A percentile compares a stretch with the other conserved stretches of the same genome.
phyloP scores from a whole-genome alignment of 2,888 invertebrate species.

The Cheilosia urbana region DNA sequence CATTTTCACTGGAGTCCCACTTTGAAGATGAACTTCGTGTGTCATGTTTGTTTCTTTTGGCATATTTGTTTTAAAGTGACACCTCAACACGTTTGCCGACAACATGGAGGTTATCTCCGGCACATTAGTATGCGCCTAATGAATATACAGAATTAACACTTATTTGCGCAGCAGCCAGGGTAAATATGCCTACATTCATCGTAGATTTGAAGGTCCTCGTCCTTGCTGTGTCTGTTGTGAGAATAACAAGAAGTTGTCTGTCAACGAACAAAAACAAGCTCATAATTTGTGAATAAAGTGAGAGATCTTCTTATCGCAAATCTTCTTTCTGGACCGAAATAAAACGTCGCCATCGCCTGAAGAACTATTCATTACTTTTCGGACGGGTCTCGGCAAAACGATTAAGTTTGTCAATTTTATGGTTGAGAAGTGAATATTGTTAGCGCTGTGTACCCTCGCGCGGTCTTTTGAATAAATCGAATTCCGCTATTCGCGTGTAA shows the following conservation, averaged over 20 bases:
- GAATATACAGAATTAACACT: background rate
- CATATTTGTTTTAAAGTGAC: conserved; percentile 7
- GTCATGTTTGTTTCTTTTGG: background rate
- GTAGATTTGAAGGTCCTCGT: background rate
- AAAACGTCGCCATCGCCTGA: background rate
- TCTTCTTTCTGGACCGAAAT: no score
- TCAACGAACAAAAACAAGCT: no score
- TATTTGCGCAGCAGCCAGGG: background rate
- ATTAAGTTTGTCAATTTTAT: conserved; percentile 6
- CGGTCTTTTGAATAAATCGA: conserved; percentile 29
- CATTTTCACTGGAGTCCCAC: background rate
- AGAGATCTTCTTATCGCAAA: no score
- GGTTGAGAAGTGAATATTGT: background rate
- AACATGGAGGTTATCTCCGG: background rate
- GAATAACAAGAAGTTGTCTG: no score
- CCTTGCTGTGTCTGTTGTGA: no score
- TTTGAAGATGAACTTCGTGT: background rate
- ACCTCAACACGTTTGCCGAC: background rate
- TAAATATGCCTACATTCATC: background rate
- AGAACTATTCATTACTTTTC: background rate
- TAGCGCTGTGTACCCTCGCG: background rate
- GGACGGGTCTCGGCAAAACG: background rate
- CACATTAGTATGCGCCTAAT: conserved; percentile 1
- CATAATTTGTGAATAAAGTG: no score
- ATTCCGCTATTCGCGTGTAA: background rate